Evolutionary conservation across 1,140 invertebrate genomes (phyloP).

Genomic region (Zaprionus camerounensis): DNA sequence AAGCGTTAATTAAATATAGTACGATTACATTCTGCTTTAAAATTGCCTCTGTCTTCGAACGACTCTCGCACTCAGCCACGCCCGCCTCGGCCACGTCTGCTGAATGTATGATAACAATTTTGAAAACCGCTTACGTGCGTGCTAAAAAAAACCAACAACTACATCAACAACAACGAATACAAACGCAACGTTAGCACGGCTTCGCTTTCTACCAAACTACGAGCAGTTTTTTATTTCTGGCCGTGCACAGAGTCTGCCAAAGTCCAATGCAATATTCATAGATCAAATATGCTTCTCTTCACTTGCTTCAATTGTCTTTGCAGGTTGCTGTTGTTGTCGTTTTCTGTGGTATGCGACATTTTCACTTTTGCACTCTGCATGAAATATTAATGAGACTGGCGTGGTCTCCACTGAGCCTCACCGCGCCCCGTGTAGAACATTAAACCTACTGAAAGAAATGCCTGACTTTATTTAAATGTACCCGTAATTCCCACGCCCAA

Average conservation of each 20-base stretch:
- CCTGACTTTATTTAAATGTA: conserved; percentile 27
- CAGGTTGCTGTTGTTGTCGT: conserved; percentile 33
- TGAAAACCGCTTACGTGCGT: conserved; percentile 62
- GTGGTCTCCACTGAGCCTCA: neutral
- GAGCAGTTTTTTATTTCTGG: conserved; percentile 42
- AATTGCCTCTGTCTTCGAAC: neutral
- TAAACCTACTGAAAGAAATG: conserved; percentile 40
- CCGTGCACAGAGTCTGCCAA: conserved; percentile 37
- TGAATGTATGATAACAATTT: conserved; percentile 66
- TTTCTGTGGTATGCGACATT: conserved; percentile 74
- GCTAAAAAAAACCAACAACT: conserved; percentile 56
- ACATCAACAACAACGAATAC: conserved; percentile 1
- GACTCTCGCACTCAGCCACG: conserved; percentile 15
- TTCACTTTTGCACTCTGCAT: conserved; percentile 76
- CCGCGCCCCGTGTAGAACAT: conserved; percentile 52
- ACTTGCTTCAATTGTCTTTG: conserved; percentile 44
- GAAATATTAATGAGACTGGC: conserved; percentile 71
- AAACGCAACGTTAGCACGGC: conserved; percentile 21
- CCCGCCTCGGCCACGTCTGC: conserved; percentile 36
- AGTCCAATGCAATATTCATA: conserved; percentile 73
- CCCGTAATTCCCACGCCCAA: conserved; percentile 41
- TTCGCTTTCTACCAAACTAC: conserved; percentile 69
- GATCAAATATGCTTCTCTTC: conserved; percentile 47
- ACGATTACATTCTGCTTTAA: conserved; percentile 57
- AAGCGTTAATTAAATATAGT: conserved; percentile 79